A percentile compares a stretch with the other conserved stretches of the same genome.
These are phyloP conservation scores for Aplochiton taeniatus DNA, from an alignment of 2,797 vertebrate species.

Conservation along the genomic window DNA sequence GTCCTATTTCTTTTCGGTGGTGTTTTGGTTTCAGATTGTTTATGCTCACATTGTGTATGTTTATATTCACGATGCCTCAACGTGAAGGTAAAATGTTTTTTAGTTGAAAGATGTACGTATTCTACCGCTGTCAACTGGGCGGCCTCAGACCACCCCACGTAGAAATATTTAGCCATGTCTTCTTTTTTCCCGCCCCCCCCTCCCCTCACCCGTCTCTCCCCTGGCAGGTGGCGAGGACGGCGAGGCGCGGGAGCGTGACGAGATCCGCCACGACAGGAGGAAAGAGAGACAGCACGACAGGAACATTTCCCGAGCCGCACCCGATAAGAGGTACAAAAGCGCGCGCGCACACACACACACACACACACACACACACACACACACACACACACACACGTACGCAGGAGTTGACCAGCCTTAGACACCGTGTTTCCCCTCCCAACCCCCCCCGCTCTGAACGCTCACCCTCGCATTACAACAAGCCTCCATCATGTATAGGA, in stretches of 20 bases:
- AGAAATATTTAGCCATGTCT: neutral
- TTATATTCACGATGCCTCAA: too few species aligned
- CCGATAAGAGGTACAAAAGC: conserved; percentile 88
- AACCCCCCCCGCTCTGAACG: too few species aligned
- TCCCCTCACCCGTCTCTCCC: conserved; percentile 10
- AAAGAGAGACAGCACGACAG: conserved; percentile 95
- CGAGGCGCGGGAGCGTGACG: conserved; percentile 91
- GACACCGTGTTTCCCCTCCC: too few species aligned
- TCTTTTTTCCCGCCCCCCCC: neutral
- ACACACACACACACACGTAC: neutral
- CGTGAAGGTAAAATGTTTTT: too few species aligned
- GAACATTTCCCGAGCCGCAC: conserved; percentile 93
- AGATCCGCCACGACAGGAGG: conserved; percentile 92
- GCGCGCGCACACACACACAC: neutral
- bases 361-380: neutral
- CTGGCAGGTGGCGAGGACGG: conserved; percentile 83
- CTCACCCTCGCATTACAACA: too few species aligned
- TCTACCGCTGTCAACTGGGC: too few species aligned
- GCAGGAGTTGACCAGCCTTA: neutral
- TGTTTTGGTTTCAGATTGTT: too few species aligned
- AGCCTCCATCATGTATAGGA: neutral
- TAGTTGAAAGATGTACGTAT: too few species aligned
- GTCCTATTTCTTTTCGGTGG: neutral
- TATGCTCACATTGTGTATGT: too few species aligned
- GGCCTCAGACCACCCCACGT: too few species aligned